Conservation (phyloP, 2,888 invertebrate genomes). For the Clivina fossor region DNA sequence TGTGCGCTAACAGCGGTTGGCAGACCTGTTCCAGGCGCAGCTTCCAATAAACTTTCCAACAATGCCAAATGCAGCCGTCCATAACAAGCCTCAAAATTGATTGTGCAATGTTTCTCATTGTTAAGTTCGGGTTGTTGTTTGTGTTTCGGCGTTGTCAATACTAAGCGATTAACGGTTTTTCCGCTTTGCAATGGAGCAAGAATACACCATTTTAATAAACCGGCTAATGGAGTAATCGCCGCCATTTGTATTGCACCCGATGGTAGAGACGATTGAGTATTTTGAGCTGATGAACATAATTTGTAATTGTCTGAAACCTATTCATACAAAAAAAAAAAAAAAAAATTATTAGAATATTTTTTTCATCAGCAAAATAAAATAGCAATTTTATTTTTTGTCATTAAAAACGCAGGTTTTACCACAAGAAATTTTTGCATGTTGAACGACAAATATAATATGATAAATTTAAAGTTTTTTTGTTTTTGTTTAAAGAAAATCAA, state of each 20-base stretch:
- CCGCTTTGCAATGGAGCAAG: slow-evolving; percentile 63
- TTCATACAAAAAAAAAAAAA: slow-evolving; percentile 37
- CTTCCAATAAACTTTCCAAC: slow-evolving; percentile 64
- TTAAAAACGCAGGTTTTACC: no score
- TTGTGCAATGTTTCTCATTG: no score
- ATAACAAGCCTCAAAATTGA: slow-evolving; percentile 52
- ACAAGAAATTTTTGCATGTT: no score
- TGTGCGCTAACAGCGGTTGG: slow-evolving; percentile 67
- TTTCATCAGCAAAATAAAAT: no score
- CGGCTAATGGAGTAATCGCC: slow-evolving; percentile 77
- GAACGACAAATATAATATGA: no score
- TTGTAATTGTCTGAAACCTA: slow-evolving; percentile 65
- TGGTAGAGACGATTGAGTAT: slow-evolving; percentile 68
- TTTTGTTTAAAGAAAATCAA: not conserved
- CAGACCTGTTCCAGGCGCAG: slow-evolving; percentile 53
- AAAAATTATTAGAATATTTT: not conserved
- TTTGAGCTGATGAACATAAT: slow-evolving; percentile 69
- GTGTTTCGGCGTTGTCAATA: not conserved
- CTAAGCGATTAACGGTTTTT: slow-evolving; percentile 25
- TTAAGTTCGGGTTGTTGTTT: slow-evolving; percentile 49
- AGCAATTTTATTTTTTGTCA: not conserved
- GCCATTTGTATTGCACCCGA: slow-evolving; percentile 83
- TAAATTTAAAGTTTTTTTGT: not conserved
- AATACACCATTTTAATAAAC: slow-evolving; percentile 76
- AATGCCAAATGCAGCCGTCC: slow-evolving; percentile 69